phyloP scores from a whole-genome alignment of 2,113 vertebrate genomes.

The Grus americana region DNA sequence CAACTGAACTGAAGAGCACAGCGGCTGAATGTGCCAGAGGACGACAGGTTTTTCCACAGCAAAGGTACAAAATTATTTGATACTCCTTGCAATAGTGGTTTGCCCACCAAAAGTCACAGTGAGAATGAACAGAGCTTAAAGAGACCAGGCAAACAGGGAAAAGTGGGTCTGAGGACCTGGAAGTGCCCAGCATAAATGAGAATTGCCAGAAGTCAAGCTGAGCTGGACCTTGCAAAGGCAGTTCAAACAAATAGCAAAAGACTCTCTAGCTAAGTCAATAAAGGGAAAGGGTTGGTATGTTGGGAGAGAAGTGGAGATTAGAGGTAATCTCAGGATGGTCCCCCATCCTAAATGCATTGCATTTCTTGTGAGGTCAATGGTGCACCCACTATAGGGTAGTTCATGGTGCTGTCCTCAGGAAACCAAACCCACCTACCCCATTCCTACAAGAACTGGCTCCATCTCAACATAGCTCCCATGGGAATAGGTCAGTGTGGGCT shows the following conservation, averaged over 20 bases:
- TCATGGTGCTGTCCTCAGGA: not conserved
- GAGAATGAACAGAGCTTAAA: not conserved
- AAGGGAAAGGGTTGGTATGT: not conserved
- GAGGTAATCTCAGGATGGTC: not conserved
- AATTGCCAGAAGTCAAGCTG: not conserved
- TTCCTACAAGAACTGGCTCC: not conserved
- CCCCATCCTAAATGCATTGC: not conserved
- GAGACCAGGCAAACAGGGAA: not conserved
- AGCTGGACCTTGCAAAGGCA: not conserved
- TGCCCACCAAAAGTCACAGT: not conserved
- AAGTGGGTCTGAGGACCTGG: not conserved
- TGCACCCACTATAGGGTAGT: not conserved
- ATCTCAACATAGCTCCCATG: not conserved
- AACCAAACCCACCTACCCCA: not conserved
- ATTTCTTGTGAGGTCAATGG: not conserved
- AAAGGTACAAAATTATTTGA: not conserved
- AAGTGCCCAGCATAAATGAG: not conserved
- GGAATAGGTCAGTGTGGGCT: not conserved
- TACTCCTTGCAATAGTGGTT: not conserved
- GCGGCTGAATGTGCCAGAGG: not conserved
- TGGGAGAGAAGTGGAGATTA: not conserved
- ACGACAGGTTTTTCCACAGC: not conserved
- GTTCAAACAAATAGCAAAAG: not conserved
- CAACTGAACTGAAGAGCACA: not conserved
- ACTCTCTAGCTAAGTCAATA: not conserved